Evolutionary conservation across 2,888 invertebrate genomes (phyloP).

Genomic region (Mycogona germanica): DNA sequence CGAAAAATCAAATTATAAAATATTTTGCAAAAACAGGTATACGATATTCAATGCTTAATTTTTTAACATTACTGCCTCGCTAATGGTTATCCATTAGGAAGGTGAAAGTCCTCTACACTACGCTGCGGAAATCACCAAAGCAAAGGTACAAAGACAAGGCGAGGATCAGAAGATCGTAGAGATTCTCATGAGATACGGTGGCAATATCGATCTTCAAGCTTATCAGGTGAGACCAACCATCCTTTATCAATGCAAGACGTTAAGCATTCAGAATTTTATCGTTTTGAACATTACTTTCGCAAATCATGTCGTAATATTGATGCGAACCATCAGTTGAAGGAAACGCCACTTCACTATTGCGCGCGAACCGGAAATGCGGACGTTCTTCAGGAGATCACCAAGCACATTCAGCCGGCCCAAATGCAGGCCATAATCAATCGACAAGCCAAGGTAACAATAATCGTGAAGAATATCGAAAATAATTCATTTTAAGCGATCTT

Average conservation of each 20-base stretch:
- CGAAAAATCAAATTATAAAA: background rate
- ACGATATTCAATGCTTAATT: background rate
- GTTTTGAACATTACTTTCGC: too few species aligned
- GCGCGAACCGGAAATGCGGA: slow-evolving; percentile 93
- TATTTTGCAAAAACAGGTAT: background rate
- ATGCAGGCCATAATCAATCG: slow-evolving; percentile 89
- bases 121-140: slow-evolving; percentile 73
- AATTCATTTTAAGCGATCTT: background rate
- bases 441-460: slow-evolving; percentile 62
- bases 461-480: background rate
- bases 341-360: slow-evolving; percentile 92
- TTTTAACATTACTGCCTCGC: background rate
- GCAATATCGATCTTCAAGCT: slow-evolving; percentile 73
- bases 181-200: slow-evolving; percentile 77
- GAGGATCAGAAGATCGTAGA: slow-evolving; percentile 70
- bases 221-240: slow-evolving; percentile 41
- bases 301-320: too few species aligned
- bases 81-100: slow-evolving; percentile 40
- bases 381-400: slow-evolving; percentile 84
- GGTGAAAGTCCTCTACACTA: slow-evolving; percentile 92
- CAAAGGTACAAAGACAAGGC: slow-evolving; percentile 62
- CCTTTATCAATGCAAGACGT: background rate
- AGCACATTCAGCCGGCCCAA: slow-evolving; percentile 75
- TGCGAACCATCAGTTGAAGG: slow-evolving; percentile 57
- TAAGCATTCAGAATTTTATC: slow-evolving; percentile 1